Conservation (phyloP, 2,113 vertebrate genomes). For the Calidris pugnax region DNA sequence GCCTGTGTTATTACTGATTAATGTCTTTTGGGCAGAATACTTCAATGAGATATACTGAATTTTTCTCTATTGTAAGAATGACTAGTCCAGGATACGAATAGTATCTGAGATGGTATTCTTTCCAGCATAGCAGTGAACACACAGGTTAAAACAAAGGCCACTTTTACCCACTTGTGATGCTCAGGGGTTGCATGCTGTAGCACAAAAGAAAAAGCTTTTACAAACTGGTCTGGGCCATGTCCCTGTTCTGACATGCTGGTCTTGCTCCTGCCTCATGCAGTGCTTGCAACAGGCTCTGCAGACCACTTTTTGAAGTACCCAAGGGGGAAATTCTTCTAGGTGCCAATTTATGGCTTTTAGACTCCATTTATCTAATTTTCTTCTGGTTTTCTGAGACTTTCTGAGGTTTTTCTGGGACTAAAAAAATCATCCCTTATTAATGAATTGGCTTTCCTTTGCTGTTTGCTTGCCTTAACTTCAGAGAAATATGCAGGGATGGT, state of each 20-base stretch:
- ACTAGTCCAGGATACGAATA: background rate
- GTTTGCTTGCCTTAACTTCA: background rate
- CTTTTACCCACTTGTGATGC: background rate
- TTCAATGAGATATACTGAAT: background rate
- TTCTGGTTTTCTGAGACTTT: background rate
- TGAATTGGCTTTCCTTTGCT: background rate
- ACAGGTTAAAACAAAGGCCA: background rate
- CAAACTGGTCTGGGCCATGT: rapidly evolving
- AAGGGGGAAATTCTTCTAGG: background rate
- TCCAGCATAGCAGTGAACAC: background rate
- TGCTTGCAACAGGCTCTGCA: background rate
- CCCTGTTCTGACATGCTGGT: rapidly evolving
- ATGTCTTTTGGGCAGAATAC: background rate
- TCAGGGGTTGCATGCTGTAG: background rate
- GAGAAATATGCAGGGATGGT: background rate
- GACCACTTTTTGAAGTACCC: background rate
- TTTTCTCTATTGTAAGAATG: background rate
- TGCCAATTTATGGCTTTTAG: background rate
- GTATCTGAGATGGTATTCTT: background rate
- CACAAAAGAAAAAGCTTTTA: background rate
- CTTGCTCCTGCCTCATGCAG: rapidly evolving
- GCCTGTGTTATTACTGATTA: background rate
- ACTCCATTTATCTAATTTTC: background rate
- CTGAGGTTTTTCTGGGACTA: no score
- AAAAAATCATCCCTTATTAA: background rate